Conservation (phyloP, 2,888 invertebrate species). For the Drosophila heteroneura region DNA sequence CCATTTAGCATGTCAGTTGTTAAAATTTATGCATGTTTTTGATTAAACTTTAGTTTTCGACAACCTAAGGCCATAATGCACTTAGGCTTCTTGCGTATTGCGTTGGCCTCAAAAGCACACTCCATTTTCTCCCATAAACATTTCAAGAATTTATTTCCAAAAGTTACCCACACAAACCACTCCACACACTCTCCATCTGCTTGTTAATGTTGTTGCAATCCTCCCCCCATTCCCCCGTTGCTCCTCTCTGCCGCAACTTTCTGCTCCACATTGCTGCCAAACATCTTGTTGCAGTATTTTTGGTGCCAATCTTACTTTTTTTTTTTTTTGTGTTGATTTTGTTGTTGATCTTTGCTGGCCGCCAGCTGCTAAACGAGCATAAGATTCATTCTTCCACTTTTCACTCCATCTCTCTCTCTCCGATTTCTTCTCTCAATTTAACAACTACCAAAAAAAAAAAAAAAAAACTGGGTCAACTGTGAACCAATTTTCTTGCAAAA, state of each 20-base stretch:
- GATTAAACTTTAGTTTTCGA: constrained; percentile 2
- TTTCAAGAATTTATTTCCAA: constrained; percentile 41
- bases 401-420: constrained; percentile 11
- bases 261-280: constrained; percentile 52
- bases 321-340: constrained; percentile 18
- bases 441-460: constrained; percentile 43
- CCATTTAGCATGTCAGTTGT: not conserved
- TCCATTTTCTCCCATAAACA: constrained; percentile 44
- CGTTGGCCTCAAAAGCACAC: constrained; percentile 27
- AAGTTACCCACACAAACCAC: constrained; percentile 27
- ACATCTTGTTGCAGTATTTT: constrained; percentile 59
- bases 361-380: constrained; percentile 60
- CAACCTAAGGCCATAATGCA: constrained; percentile 16
- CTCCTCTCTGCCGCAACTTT: not conserved
- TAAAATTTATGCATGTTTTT: not conserved
- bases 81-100: constrained; percentile 18
- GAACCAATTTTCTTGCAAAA: constrained; percentile 76
- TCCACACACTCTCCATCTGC: constrained; percentile 11
- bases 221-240: not conserved
- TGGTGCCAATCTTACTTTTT: constrained; percentile 58
- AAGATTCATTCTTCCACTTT: constrained; percentile 54
- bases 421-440: constrained; percentile 14
- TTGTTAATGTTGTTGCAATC: constrained; percentile 29
- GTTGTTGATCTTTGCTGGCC: constrained; percentile 21
- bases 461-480: constrained; percentile 74